Evolutionary conservation across 2,113 vertebrate species (phyloP).

Genomic region (Chaenocephalus aceratus): DNA sequence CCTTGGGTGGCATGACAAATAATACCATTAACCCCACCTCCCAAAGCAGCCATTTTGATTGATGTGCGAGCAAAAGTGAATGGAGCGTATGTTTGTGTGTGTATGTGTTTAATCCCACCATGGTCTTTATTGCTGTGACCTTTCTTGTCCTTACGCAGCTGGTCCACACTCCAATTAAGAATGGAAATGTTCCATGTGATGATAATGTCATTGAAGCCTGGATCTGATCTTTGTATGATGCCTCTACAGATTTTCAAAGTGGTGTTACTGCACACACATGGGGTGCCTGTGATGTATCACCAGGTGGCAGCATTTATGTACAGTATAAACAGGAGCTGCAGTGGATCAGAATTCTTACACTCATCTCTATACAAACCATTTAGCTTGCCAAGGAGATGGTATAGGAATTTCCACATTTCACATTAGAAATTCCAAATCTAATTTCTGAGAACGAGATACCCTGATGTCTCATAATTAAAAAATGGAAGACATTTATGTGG

Average conservation of each 20-base stretch:
- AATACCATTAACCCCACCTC: constrained; percentile 82
- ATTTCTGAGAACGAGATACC: constrained; percentile 66
- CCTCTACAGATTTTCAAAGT: constrained; percentile 29
- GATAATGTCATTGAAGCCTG: constrained; percentile 22
- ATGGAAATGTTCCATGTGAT: constrained; percentile 50
- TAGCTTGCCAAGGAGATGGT: constrained; percentile 2
- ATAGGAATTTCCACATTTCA: constrained; percentile 30
- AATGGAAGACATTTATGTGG: constrained; percentile 82
- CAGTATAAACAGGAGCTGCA: constrained; percentile 50
- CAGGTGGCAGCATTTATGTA: constrained; percentile 86
- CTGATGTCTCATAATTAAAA: constrained; percentile 82
- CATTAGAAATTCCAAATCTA: constrained; percentile 45
- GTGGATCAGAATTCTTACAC: constrained; percentile 49
- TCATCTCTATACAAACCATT: constrained; percentile 2
- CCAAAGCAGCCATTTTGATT: constrained; percentile 81
- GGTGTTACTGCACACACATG: constrained; percentile 38
- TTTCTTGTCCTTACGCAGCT: constrained; percentile 62
- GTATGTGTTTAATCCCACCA: constrained; percentile 40
- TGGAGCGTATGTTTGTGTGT: constrained; percentile 40
- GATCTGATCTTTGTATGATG: constrained; percentile 26
- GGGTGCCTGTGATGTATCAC: constrained; percentile 69
- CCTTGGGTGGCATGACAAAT: constrained; percentile 83
- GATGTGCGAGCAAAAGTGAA: constrained; percentile 70
- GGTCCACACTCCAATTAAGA: constrained; percentile 66
- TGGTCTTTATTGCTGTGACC: constrained; percentile 66